phyloP scores from a whole-genome alignment of 2,797 vertebrate genomes.

The Siniperca scherzeri region DNA sequence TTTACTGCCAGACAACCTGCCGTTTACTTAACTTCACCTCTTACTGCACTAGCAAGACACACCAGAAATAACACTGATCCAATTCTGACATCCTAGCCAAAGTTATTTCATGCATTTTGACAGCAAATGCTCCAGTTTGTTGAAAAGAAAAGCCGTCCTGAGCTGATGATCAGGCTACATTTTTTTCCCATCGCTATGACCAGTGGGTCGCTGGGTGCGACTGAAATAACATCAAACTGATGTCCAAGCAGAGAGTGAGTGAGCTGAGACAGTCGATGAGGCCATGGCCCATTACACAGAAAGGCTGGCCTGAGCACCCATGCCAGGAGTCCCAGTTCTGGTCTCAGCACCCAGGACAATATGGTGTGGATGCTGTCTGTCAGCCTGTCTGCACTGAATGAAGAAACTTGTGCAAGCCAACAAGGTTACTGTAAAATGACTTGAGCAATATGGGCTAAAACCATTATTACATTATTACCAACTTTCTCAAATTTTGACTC shows the following conservation, averaged over 20 bases:
- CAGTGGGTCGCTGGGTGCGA: conserved; percentile 75
- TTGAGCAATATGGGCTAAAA: conserved; percentile 29
- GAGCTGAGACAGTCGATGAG: conserved; percentile 69
- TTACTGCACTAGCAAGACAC: conserved; percentile 49
- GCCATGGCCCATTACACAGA: conserved; percentile 68
- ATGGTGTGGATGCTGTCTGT: conserved; percentile 42
- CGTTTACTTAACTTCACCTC: conserved; percentile 56
- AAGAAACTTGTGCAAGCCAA: conserved; percentile 18
- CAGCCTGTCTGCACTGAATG: conserved; percentile 32
- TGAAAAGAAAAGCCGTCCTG: conserved; percentile 59
- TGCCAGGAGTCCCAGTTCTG: conserved; percentile 55
- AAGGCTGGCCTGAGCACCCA: conserved; percentile 39
- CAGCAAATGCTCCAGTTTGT: conserved; percentile 65
- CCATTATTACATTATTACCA: conserved; percentile 45
- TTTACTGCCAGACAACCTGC: conserved; percentile 42
- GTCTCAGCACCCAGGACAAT: conserved; percentile 39
- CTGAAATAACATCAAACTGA: conserved; percentile 79
- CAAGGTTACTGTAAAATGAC: conserved; percentile 33
- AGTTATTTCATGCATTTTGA: conserved; percentile 75
- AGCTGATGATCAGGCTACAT: conserved; percentile 53
- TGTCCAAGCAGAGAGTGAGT: conserved; percentile 53
- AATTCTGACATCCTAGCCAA: conserved; percentile 59
- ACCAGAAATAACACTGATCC: conserved; percentile 72
- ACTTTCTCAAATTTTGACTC: conserved; percentile 31
- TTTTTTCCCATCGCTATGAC: conserved; percentile 47